Evolutionary conservation across 1,140 invertebrate species (phyloP).

Genomic region (Physella acuta): DNA sequence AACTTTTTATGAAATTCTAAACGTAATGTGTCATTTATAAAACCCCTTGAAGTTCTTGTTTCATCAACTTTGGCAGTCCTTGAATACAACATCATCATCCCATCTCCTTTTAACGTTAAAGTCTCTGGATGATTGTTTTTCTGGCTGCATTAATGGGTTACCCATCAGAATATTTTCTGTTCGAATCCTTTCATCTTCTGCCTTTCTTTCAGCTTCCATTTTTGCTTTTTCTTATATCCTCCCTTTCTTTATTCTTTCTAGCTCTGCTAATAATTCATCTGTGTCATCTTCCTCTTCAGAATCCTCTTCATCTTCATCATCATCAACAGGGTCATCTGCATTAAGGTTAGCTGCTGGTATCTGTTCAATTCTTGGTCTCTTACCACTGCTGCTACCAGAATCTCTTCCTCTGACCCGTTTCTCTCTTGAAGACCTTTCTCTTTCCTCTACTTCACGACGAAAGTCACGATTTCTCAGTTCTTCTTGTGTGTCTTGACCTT

Average conservation of each 20-base stretch:
- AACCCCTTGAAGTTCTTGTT: conserved; percentile 78
- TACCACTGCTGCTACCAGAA: conserved; percentile 66
- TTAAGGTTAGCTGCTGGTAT: no score
- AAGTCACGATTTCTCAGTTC: conserved; percentile 89
- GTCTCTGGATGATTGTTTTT: conserved; percentile 70
- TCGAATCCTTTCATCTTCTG: no score
- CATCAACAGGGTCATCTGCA: no score
- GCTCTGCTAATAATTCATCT: conserved; percentile 90
- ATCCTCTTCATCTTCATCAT: conserved; percentile 57
- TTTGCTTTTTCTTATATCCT: no score
- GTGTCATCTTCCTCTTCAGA: conserved; percentile 83
- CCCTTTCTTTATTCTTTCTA: no score
- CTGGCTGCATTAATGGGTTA: conserved; percentile 94
- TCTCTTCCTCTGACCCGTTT: conserved; percentile 53
- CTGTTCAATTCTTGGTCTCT: no score
- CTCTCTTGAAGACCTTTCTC: conserved; percentile 68
- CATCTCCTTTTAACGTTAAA: conserved; percentile 81
- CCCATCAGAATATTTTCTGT: conserved; percentile 98
- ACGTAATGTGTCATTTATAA: conserved; percentile 96
- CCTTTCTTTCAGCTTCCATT: no score
- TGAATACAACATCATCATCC: conserved; percentile 99
- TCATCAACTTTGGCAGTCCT: conserved; percentile 97
- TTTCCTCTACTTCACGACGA: conserved; percentile 91
- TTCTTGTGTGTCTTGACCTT: conserved; percentile 89
- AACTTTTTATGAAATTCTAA: conserved; percentile 98